phyloP scores from a whole-genome alignment of 2,113 vertebrate species.

The Micromys minutus region DNA sequence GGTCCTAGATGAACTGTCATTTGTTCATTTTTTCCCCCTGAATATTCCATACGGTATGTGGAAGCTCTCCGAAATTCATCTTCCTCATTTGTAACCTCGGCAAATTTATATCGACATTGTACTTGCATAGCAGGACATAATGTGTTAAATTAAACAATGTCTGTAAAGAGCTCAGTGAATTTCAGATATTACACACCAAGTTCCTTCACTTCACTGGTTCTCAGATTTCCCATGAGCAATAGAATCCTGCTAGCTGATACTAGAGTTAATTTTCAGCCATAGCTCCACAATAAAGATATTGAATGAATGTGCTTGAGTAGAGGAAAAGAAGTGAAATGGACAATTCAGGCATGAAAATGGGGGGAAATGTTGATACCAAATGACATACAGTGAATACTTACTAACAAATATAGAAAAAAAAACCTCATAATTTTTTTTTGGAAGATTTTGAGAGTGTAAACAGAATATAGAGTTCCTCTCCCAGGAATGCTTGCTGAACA shows the following conservation, averaged over 20 bases:
- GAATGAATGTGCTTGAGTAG: neutral
- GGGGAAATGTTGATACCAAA: neutral
- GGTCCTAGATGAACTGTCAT: neutral
- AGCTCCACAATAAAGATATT: neutral
- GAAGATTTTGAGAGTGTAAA: neutral
- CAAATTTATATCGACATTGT: neutral
- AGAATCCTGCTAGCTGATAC: neutral
- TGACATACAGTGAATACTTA: neutral
- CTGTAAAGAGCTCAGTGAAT: conserved; percentile 18
- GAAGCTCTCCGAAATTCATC: neutral
- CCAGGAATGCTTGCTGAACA: neutral
- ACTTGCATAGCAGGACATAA: neutral
- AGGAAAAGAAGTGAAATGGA: neutral
- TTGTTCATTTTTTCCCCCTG: neutral
- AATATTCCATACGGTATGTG: neutral
- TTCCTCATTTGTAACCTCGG: neutral
- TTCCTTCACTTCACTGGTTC: conserved; percentile 4
- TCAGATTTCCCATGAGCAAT: conserved; percentile 38
- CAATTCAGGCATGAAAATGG: neutral
- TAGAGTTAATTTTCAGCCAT: conserved; percentile 48
- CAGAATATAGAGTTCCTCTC: neutral
- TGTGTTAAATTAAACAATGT: conserved; percentile 30
- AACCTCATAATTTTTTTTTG: neutral
- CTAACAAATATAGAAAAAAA: neutral
- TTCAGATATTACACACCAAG: neutral